Evolutionary conservation across 2,888 invertebrate species (phyloP), one percentile per base, ranked within the genome.

Genomic region (Rhagophthalmus giganteus): DNA sequence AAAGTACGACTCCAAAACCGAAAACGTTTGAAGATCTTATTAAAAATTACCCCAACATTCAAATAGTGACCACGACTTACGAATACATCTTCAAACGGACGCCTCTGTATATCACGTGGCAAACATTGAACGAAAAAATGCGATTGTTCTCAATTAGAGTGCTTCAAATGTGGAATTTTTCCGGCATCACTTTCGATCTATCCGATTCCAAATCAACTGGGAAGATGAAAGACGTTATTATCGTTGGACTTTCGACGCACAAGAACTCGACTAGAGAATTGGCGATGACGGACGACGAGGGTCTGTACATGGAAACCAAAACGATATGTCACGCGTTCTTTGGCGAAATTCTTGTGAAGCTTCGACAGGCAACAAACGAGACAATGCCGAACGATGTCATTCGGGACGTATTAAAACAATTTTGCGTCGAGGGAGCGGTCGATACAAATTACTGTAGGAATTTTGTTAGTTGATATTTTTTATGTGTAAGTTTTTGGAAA

Each of bases 91-190:
- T 82, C 74, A 66, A 73, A 25, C 70, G 67, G 50, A 79, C 80
- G 1, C 80, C 80, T 0, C 64, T 82, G 30, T 74, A 72, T 49
- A 72, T 71, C 34, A 75, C 72, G 38, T 83, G 81, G 81, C 74
- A 68, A 49, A 68, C 66, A 14, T 71, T 81, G 38, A 77, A 78
- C n/a, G 56, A 66, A 1, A 59, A 70, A 4, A 73, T 77, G 51
- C 61, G 78, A 10, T 62, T 77, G 11, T 81, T 82, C 62, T 80
- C 81, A 28, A 71, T 77, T 1, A 72, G 82, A 58, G 69, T 79
- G 14, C 71, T 76, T 51, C 74, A 79, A 30, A 71, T 82, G 14
- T 83, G 81, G 81, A 75, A 80, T 62, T 73, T 73, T 55, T 81
- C 80, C 5, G 83, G 82, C 1, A 71, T 82, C 5, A 71, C 68